These are phyloP conservation scores for Artibeus lituratus DNA, from an alignment of 2,797 vertebrate genomes.

Conservation along the genomic window DNA sequence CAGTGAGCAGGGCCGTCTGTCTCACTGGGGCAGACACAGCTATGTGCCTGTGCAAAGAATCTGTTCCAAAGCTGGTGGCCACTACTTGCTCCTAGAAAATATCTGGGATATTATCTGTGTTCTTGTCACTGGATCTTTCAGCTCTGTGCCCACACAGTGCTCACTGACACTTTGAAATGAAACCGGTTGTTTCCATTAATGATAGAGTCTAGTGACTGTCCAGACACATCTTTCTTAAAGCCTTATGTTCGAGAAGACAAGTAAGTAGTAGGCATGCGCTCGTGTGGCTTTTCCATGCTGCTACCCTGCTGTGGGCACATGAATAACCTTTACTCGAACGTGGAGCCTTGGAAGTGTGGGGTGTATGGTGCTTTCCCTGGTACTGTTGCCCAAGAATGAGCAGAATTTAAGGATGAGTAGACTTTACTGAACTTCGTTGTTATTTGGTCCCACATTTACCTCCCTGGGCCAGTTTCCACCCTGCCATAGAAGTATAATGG, in stretches of 20 bases:
- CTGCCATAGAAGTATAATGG: not conserved
- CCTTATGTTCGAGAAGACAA: not conserved
- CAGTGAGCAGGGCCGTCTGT: not conserved
- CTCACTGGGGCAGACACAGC: not conserved
- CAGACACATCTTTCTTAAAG: not conserved
- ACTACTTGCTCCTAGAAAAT: not conserved
- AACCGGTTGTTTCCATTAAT: not conserved
- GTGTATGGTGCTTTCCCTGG: not conserved
- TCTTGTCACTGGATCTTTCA: not conserved
- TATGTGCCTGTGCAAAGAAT: not conserved
- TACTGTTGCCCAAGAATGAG: not conserved
- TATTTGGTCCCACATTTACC: not conserved
- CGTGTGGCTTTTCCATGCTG: not conserved
- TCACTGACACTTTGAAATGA: conserved; percentile 13
- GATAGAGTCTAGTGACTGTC: not conserved
- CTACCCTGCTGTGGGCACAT: not conserved
- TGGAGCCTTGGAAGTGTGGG: not conserved
- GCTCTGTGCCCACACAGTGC: not conserved
- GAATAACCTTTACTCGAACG: not conserved
- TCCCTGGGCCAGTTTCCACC: not conserved
- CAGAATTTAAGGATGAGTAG: not conserved
- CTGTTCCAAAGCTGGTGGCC: not conserved
- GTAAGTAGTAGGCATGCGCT: not conserved
- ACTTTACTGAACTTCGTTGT: not conserved
- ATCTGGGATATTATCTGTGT: not conserved